Evolutionary conservation across 2,797 vertebrate species (phyloP), one percentile per base, ranked within the genome.

Genomic region (Leptatherina wallacei): DNA sequence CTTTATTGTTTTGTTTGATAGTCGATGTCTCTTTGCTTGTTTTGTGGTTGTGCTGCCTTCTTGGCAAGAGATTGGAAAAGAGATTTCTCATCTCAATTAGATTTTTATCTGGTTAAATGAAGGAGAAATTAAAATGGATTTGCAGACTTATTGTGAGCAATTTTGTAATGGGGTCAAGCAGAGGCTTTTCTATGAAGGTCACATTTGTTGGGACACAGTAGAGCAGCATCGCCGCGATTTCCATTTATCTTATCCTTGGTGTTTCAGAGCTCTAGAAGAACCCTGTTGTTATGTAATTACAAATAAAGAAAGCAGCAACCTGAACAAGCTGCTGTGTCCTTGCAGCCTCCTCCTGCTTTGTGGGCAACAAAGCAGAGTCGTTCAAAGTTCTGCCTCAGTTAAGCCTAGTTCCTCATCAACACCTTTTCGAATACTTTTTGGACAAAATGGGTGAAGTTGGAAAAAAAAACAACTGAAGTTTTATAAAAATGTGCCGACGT

Each of bases 391-490:
- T 61, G 27, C 27, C 42, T 40, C 22, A 61, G 24, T 64, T 24
- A 47, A 51, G 49, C 49, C 24, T 13, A 22, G n/a, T 24, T 27
- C 22, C 49, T 0, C 24, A 55, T 73, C 1, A 62, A 3, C 10
- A 33, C 18, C 30, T 18, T 73, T 54, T 69, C n/a, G 68, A 32
- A 55, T 27, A n/a, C 22, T 16, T 32, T 71, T 32, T 56, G 29
- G 13, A 52, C n/a, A n/a, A n/a, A n/a, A n/a, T n/a, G n/a, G n/a
- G n/a, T n/a, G n/a, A n/a, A n/a, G n/a, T n/a, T n/a, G n/a, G n/a
- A n/a, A n/a, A n/a, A n/a, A n/a, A n/a, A n/a, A n/a, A n/a, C n/a
- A n/a, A n/a, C n/a, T 35, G 5, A 36, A 36, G 38, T 47, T 32
- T 27, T 42, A 20, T 16, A 8, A 61, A 13, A 27, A 5, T 40